A percentile compares a stretch with the other conserved stretches of the same genome.
Evolutionary conservation across 2,113 vertebrate species (phyloP).

Genomic region (Rhinolophus sinicus): DNA sequence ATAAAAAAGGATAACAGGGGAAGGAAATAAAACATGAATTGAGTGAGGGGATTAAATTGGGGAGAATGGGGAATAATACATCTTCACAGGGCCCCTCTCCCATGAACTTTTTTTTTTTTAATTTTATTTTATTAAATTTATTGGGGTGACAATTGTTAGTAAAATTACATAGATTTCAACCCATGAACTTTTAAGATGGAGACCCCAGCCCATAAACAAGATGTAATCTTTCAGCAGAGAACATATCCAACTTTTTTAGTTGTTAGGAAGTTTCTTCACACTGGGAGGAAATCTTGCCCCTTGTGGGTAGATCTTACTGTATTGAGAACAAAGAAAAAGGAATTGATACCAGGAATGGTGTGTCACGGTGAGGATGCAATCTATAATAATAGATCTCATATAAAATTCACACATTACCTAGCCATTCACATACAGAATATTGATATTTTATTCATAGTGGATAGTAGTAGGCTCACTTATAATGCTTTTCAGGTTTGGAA

Average conservation of each 20-base stretch:
- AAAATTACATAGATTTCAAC: too few relatives aligned
- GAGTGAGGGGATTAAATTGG: not conserved
- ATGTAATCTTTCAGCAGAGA: not conserved
- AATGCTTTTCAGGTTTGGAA: not conserved
- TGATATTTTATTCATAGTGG: not conserved
- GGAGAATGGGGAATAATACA: not conserved
- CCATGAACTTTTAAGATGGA: slow-evolving; percentile 35
- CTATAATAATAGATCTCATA: not conserved
- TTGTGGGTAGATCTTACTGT: not conserved
- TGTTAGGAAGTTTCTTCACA: slow-evolving; percentile 27
- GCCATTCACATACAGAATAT: not conserved
- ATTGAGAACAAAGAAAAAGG: slow-evolving; percentile 10
- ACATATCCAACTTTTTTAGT: slow-evolving; percentile 1
- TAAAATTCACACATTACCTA: not conserved
- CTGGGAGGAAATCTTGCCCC: not conserved
- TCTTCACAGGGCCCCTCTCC: not conserved
- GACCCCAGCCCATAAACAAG: not conserved
- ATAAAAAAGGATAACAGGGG: not conserved
- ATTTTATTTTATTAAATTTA: too few relatives aligned
- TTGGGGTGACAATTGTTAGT: too few relatives aligned
- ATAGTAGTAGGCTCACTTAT: not conserved
- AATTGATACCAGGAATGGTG: not conserved
- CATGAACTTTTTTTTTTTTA: too few relatives aligned
- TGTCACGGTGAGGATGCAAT: not conserved
- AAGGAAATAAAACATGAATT: not conserved